These are phyloP conservation scores for Motacilla alba DNA, from an alignment of 2,113 vertebrate genomes.

Conservation along the genomic window DNA sequence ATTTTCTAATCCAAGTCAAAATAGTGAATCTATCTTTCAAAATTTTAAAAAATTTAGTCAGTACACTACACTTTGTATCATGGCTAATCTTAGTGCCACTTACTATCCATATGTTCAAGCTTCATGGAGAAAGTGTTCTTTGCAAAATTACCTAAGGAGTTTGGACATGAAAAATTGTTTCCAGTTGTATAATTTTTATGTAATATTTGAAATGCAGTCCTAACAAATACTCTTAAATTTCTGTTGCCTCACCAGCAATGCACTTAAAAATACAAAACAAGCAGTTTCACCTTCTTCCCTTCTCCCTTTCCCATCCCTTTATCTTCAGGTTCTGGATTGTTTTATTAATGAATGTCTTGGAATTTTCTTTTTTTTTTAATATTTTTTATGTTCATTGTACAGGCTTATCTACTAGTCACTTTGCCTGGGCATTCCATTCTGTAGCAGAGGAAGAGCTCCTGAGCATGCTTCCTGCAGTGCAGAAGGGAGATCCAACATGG, in stretches of 20 bases:
- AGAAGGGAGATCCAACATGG: conserved; percentile 89
- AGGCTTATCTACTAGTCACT: conserved; percentile 95
- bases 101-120: neutral
- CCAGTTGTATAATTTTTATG: neutral
- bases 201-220: neutral
- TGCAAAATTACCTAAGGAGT: neutral
- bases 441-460: conserved; percentile 95
- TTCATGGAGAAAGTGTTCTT: neutral
- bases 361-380: neutral
- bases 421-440: conserved; percentile 98
- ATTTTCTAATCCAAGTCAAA: neutral
- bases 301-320: neutral
- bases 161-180: neutral
- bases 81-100: neutral
- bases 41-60: neutral
- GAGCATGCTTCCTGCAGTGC: conserved; percentile 88
- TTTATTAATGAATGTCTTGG: neutral
- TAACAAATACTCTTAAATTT: neutral
- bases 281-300: neutral
- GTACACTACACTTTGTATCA: neutral
- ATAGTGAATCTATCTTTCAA: neutral
- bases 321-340: neutral
- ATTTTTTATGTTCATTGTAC: neutral
- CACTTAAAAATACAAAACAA: neutral
- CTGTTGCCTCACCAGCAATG: neutral